phyloP scores from a whole-genome alignment of 2,797 vertebrate species.

The Squalus acanthias region DNA sequence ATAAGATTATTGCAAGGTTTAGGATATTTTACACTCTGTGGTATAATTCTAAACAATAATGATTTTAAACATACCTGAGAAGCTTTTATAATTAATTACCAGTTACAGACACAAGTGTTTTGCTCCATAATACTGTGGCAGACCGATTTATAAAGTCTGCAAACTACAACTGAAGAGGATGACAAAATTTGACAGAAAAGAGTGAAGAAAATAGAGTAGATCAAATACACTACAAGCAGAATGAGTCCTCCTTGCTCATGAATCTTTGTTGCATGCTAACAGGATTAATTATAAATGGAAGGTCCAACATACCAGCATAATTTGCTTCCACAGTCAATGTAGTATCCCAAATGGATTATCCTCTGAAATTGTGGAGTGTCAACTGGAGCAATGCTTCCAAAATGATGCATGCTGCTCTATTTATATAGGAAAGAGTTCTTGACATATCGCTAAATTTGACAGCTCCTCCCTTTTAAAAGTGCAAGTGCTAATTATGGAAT shows the following conservation, averaged over 20 bases:
- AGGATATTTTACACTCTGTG: not conserved
- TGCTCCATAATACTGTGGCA: not conserved
- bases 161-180: not conserved
- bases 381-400: constrained; percentile 31
- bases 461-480: constrained; percentile 37
- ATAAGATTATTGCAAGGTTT: not conserved
- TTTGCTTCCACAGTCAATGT: constrained; percentile 21
- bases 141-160: not conserved
- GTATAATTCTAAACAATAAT: not conserved
- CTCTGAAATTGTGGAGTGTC: constrained; percentile 19
- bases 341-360: constrained; percentile 28
- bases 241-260: not conserved
- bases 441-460: constrained; percentile 25
- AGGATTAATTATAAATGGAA: not conserved
- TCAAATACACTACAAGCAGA: not conserved
- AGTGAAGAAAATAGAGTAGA: not conserved
- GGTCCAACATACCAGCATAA: constrained; percentile 34
- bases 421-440: constrained; percentile 37
- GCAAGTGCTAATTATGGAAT: constrained; percentile 38
- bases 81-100: not conserved
- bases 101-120: not conserved
- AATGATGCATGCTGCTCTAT: not conserved
- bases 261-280: not conserved
- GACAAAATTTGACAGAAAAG: not conserved
- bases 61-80: not conserved